These are phyloP conservation scores for Thalassaphorura encarpata DNA, from an alignment of 1,140 invertebrate species.

Conservation along the genomic window DNA sequence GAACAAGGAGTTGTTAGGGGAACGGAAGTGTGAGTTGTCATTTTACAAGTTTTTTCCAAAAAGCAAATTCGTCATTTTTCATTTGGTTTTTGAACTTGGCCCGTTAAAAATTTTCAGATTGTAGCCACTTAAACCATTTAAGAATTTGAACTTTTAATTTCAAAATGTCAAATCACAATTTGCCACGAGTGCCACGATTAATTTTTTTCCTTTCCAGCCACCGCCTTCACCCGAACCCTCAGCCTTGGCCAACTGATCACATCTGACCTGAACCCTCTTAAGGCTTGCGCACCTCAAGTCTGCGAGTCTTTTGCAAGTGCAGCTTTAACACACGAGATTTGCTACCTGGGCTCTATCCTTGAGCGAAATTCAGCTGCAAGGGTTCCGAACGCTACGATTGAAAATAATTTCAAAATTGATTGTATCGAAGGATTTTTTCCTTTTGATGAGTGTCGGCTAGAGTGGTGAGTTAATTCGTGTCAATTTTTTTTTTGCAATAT, in stretches of 20 bases:
- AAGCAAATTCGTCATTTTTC: conserved; percentile 3
- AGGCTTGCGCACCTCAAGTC: conserved; percentile 61
- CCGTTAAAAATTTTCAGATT: conserved; percentile 14
- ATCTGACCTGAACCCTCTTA: conserved; percentile 72
- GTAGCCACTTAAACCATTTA: no score
- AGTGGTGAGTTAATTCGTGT: conserved; percentile 41
- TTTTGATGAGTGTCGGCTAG: conserved; percentile 66
- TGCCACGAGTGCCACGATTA: no score
- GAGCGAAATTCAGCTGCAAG: conserved; percentile 66
- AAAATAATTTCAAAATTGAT: no score
- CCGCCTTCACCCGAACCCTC: conserved; percentile 63
- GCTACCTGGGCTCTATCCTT: conserved; percentile 82
- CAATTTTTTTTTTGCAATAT: no score
- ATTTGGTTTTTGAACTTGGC: conserved; percentile 9
- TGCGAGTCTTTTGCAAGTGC: conserved; percentile 73
- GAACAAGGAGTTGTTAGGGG: conserved; percentile 66
- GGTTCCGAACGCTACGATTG: no score
- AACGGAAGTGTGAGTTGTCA: conserved; percentile 54
- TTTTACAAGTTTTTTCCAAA: conserved; percentile 5
- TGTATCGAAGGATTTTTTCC: no score
- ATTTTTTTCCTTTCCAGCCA: conserved; percentile 49
- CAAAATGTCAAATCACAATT: no score
- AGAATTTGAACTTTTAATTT: no score
- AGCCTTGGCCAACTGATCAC: conserved; percentile 74
- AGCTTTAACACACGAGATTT: conserved; percentile 74